These are phyloP conservation scores for Rallus limicola DNA, from an alignment of 2,113 vertebrate species.

Conservation along the genomic window DNA sequence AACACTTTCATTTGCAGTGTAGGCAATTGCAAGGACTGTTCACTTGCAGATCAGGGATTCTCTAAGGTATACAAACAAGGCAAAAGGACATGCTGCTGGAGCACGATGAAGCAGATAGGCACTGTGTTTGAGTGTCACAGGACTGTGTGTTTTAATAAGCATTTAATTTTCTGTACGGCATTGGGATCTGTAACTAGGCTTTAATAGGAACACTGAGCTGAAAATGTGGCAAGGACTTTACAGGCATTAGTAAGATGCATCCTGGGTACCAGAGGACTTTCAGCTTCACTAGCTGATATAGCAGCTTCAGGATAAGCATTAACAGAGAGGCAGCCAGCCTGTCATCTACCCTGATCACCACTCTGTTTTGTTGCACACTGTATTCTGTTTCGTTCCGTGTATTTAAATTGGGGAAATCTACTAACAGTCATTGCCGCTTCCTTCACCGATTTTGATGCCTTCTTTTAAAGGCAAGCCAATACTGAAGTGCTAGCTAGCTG, in stretches of 20 bases:
- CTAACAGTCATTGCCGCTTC: neutral
- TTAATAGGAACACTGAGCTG: neutral
- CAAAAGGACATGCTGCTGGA: neutral
- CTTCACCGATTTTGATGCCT: neutral
- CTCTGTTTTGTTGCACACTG: neutral
- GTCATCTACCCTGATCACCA: neutral
- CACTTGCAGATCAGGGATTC: neutral
- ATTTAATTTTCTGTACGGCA: neutral
- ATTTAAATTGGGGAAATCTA: neutral
- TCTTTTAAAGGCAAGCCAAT: neutral
- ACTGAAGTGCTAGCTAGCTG: neutral
- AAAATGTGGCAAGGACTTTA: slow-evolving; percentile 16
- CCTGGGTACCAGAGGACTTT: neutral
- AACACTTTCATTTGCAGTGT: neutral
- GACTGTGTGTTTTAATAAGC: neutral
- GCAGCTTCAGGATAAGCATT: neutral
- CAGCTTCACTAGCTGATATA: neutral
- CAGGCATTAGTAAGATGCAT: neutral
- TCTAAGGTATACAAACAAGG: neutral
- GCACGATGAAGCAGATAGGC: neutral
- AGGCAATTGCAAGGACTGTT: neutral
- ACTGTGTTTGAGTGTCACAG: neutral
- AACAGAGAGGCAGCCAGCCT: neutral
- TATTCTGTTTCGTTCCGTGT: neutral
- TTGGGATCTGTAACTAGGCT: neutral